Evolutionary conservation across 2,888 invertebrate genomes (phyloP).

Genomic region (Cephus rjabovi): DNA sequence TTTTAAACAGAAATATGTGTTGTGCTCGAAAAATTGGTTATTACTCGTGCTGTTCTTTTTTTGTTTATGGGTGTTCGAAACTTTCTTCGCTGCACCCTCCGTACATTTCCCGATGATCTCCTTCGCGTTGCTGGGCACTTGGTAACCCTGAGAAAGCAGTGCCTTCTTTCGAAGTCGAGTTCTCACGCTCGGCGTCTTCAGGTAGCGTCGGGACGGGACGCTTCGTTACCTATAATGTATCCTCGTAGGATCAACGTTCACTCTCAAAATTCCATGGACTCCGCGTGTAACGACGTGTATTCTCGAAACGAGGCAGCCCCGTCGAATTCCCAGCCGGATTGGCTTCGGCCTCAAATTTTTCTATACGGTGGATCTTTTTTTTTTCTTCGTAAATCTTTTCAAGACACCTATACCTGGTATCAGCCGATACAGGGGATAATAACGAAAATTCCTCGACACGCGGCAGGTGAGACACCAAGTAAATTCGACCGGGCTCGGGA

Average conservation of each 20-base stretch:
- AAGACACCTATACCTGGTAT: too few species aligned
- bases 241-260: neutral
- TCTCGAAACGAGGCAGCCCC: too few species aligned
- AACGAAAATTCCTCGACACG: too few species aligned
- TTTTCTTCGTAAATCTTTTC: too few species aligned
- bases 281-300: constrained; percentile 2
- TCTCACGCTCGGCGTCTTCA: constrained; percentile 53
- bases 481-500: too few species aligned
- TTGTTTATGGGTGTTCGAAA: neutral
- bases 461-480: too few species aligned
- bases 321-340: too few species aligned
- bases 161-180: constrained; percentile 55
- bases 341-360: too few species aligned
- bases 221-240: neutral
- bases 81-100: neutral
- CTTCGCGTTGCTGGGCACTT: constrained; percentile 51
- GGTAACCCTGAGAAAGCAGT: constrained; percentile 57
- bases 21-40: neutral
- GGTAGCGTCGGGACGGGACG: constrained; percentile 18
- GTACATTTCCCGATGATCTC: constrained; percentile 39
- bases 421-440: too few species aligned
- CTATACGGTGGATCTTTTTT: too few species aligned
- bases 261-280: constrained; percentile 11
- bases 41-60: too few species aligned
- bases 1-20: neutral